These are phyloP conservation scores for Manis crassicaudata DNA, from an alignment of 2,797 vertebrate species.

Conservation along the genomic window DNA sequence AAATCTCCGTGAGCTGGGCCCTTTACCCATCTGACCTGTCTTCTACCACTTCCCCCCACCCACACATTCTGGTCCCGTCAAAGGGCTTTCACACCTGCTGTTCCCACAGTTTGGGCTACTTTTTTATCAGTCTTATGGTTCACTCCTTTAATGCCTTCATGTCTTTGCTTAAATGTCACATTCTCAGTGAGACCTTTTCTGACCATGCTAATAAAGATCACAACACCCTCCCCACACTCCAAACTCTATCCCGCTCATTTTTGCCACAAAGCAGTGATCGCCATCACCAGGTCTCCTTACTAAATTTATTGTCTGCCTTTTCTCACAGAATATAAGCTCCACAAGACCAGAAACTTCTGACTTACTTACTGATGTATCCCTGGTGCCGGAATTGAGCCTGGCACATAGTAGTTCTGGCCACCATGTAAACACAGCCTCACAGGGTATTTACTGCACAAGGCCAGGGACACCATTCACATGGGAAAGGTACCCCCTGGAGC, in stretches of 20 bases:
- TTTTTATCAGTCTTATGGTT: background rate
- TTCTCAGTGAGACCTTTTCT: background rate
- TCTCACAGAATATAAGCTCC: background rate
- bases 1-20: background rate
- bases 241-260: background rate
- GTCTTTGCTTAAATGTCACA: background rate
- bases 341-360: background rate
- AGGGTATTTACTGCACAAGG: background rate
- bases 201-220: background rate
- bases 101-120: background rate
- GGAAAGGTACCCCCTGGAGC: background rate
- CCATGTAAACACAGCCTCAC: background rate
- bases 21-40: no score
- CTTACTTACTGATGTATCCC: background rate
- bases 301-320: background rate
- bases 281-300: background rate
- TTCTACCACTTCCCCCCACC: rapidly evolving
- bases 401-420: background rate
- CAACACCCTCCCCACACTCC: background rate
- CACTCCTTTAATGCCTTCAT: background rate
- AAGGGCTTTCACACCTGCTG: background rate
- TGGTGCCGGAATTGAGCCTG: background rate
- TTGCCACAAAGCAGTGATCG: background rate
- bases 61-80: background rate
- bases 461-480: background rate